Conservation (phyloP, 2,888 invertebrate species). For the Eupeodes luniger region DNA sequence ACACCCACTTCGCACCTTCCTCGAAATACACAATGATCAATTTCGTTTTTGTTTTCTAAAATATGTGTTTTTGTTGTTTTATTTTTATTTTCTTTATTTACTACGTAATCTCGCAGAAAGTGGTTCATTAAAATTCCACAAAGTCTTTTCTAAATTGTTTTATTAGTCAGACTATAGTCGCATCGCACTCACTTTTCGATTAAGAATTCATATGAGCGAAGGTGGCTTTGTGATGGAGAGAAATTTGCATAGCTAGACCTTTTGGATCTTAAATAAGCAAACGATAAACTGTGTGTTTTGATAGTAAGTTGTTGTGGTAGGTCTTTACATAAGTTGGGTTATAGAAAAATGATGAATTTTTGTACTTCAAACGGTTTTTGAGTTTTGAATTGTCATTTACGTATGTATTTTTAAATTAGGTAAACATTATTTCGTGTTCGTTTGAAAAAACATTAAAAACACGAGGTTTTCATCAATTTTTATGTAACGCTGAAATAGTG, state of each 20-base stretch:
- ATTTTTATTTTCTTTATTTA: not conserved
- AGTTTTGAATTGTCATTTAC: too few species aligned
- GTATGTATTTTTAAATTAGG: too few species aligned
- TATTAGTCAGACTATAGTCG: not conserved
- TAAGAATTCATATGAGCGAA: not conserved
- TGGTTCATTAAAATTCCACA: slow-evolving; percentile 24
- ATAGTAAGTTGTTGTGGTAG: not conserved
- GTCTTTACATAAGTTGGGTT: not conserved
- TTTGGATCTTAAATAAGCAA: not conserved
- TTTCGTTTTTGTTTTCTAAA: too few species aligned
- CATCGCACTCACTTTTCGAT: not conserved
- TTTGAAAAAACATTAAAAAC: too few species aligned
- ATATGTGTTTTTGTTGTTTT: not conserved
- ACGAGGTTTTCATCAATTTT: too few species aligned
- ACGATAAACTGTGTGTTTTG: not conserved
- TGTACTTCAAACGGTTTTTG: too few species aligned
- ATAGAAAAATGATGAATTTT: too few species aligned
- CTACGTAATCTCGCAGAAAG: not conserved
- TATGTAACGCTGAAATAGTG: too few species aligned
- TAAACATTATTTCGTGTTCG: too few species aligned
- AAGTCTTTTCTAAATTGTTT: not conserved
- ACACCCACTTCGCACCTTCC: slow-evolving; percentile 1
- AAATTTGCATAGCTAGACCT: not conserved
- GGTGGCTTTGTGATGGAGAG: not conserved
- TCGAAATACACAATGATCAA: not conserved